These are phyloP conservation scores for Coturnix japonica DNA, from an alignment of 2,113 vertebrate species.

Conservation along the genomic window DNA sequence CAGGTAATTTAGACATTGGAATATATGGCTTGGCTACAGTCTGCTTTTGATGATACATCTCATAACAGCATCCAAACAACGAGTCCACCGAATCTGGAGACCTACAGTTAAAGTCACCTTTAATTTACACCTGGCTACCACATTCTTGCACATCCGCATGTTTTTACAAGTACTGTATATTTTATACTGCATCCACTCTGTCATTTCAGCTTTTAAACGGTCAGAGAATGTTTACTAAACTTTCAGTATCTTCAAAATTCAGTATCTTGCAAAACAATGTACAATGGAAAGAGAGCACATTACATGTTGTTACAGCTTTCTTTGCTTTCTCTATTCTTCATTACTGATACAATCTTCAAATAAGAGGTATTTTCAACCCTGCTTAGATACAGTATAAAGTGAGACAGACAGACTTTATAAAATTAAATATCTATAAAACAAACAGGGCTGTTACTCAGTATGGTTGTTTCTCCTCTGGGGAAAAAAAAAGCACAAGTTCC, in stretches of 20 bases:
- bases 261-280: slow-evolving; percentile 75
- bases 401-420: not conserved
- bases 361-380: not conserved
- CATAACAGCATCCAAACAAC: slow-evolving; percentile 49
- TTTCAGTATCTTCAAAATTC: slow-evolving; percentile 73
- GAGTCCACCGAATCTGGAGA: slow-evolving; percentile 52
- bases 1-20: slow-evolving; percentile 29
- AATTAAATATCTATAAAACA: not conserved
- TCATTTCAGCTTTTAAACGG: slow-evolving; percentile 76
- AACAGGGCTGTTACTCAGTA: not conserved
- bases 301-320: slow-evolving; percentile 3
- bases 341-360: not conserved
- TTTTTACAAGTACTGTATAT: slow-evolving; percentile 74
- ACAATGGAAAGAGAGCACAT: slow-evolving; percentile 56
- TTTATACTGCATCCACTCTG: slow-evolving; percentile 74
- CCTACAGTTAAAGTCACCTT: slow-evolving; percentile 67
- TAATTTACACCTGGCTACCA: slow-evolving; percentile 71
- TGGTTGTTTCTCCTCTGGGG: not conserved
- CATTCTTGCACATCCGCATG: slow-evolving; percentile 54
- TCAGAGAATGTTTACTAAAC: slow-evolving; percentile 74
- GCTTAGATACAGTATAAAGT: not conserved
- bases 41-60: slow-evolving; percentile 56
- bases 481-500: not conserved
- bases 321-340: slow-evolving; percentile 33
- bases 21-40: slow-evolving; percentile 18